These are phyloP conservation scores for Actenoides lindsayi DNA, from an alignment of 2,113 vertebrate species.

Conservation along the genomic window DNA sequence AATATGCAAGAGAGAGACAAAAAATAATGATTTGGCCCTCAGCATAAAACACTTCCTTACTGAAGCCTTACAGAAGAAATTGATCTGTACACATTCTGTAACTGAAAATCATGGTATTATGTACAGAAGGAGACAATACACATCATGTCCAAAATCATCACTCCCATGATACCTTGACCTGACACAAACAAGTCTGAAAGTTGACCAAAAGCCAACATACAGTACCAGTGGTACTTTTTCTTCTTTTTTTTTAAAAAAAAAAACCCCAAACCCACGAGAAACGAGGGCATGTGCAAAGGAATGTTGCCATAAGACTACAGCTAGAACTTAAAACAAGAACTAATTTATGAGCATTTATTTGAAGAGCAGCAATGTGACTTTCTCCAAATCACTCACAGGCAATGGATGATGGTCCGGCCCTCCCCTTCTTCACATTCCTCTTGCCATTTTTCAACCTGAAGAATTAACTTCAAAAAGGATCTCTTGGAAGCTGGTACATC, in stretches of 20 bases:
- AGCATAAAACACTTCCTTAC: background rate
- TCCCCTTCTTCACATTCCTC: slow-evolving; percentile 98
- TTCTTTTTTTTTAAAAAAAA: too few species aligned
- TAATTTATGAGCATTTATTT: background rate
- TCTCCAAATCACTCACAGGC: slow-evolving; percentile 85
- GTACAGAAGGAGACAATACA: background rate
- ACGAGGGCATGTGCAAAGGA: background rate
- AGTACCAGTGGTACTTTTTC: background rate
- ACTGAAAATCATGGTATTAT: background rate
- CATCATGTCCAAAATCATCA: background rate
- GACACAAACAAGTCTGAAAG: background rate
- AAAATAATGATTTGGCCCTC: background rate
- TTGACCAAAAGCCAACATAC: background rate
- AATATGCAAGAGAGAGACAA: background rate
- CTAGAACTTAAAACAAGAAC: background rate
- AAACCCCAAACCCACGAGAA: background rate
- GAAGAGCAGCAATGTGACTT: background rate
- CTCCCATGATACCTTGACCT: background rate
- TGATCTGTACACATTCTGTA: background rate
- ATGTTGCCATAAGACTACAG: background rate
- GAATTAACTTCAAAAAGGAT: slow-evolving; percentile 96
- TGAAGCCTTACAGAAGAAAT: background rate
- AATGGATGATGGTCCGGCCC: slow-evolving; percentile 95
- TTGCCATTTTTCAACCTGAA: slow-evolving; percentile 99
- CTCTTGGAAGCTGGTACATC: slow-evolving; percentile 96